A percentile compares a stretch with the other conserved stretches of the same genome.
Evolutionary conservation across 2,113 vertebrate genomes (phyloP).

Genomic region (Myocastor coypus): DNA sequence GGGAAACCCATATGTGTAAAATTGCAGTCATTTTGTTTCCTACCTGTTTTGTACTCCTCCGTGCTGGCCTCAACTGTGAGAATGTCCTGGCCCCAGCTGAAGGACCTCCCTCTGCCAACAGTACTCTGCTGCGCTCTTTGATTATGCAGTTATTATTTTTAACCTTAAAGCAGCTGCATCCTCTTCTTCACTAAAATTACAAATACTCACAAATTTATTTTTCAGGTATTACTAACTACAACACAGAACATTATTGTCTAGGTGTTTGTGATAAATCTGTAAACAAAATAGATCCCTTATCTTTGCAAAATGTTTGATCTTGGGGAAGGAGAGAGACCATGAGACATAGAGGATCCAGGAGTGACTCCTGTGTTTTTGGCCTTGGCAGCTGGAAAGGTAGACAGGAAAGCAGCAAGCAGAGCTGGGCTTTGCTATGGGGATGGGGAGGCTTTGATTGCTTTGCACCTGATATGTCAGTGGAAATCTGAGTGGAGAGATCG

Average conservation of each 20-base stretch:
- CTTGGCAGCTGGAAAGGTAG: background rate
- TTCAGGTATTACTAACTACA: background rate
- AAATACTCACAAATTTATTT: constrained; percentile 16
- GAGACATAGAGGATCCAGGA: background rate
- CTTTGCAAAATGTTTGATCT: constrained; percentile 7
- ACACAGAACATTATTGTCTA: constrained; percentile 34
- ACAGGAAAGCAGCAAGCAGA: background rate
- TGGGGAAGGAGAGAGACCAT: background rate
- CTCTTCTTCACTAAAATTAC: background rate
- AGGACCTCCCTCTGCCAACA: background rate
- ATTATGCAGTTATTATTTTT: constrained; percentile 14
- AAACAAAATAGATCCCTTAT: background rate
- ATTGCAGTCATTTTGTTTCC: background rate
- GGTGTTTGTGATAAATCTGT: background rate
- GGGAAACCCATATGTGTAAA: constrained; percentile 1
- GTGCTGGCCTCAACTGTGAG: background rate
- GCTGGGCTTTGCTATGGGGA: background rate
- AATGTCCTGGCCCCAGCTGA: background rate
- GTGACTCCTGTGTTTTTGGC: background rate
- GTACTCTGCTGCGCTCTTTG: background rate
- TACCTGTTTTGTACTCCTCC: background rate
- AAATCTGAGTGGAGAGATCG: background rate
- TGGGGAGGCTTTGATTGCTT: background rate
- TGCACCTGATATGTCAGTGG: background rate
- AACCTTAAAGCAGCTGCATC: background rate